phyloP scores from a whole-genome alignment of 1,140 invertebrate genomes.

The Streblospio benedicti region DNA sequence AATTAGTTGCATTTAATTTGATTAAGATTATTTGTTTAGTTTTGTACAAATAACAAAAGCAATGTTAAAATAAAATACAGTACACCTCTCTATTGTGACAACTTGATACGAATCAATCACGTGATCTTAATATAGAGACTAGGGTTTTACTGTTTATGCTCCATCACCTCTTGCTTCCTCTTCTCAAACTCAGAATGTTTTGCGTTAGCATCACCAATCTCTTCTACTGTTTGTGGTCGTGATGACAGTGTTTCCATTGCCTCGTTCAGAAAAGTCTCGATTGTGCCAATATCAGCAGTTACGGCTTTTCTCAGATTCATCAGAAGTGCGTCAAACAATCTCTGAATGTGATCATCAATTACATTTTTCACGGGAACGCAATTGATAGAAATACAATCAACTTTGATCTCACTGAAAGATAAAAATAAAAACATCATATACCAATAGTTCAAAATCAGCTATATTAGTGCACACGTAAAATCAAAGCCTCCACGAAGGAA shows the following conservation, averaged over 20 bases:
- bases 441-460: too few species aligned
- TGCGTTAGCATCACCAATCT: constrained; percentile 65
- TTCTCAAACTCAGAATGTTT: constrained; percentile 59
- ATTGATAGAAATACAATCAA: constrained; percentile 72
- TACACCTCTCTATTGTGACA: too few species aligned
- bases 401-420: constrained; percentile 68
- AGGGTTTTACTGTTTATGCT: too few species aligned
- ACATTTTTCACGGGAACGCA: constrained; percentile 67
- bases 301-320: constrained; percentile 65
- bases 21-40: too few species aligned
- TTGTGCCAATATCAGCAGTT: constrained; percentile 50
- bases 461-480: too few species aligned
- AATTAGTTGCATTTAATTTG: too few species aligned
- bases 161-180: constrained; percentile 58
- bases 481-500: too few species aligned
- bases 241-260: constrained; percentile 56
- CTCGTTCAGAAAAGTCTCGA: constrained; percentile 54
- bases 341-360: constrained; percentile 79
- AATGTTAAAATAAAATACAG: too few species aligned
- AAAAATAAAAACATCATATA: too few species aligned
- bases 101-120: too few species aligned
- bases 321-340: constrained; percentile 79
- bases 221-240: constrained; percentile 62
- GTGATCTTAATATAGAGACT: too few species aligned
- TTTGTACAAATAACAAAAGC: too few species aligned